Evolutionary conservation across 92 coral and sea anemone species (phyloP).

Genomic region (Meandrina meandrites): DNA sequence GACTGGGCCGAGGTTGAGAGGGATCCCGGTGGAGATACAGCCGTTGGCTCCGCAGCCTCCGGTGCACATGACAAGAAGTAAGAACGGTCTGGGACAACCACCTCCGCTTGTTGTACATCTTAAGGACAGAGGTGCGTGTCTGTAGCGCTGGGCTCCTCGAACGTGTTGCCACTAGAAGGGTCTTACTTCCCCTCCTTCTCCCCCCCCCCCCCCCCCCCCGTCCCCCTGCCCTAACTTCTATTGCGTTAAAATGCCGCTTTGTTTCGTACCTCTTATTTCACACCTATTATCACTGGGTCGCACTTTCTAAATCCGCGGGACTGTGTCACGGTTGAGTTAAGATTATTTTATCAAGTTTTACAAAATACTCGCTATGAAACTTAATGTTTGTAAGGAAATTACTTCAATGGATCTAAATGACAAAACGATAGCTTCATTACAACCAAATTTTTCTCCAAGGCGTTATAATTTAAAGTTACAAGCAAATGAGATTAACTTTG

Average conservation of each 20-base stretch:
- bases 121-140: slow-evolving; percentile 69
- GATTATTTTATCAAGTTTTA: too few relatives aligned
- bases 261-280: not conserved
- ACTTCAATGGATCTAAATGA: too few relatives aligned
- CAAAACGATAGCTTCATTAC: too few relatives aligned
- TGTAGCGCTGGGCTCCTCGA: not conserved
- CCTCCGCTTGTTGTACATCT: slow-evolving; percentile 72
- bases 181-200: not conserved
- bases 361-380: too few relatives aligned
- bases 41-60: slow-evolving; percentile 15
- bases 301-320: too few relatives aligned
- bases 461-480: too few relatives aligned
- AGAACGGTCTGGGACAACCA: slow-evolving; percentile 29
- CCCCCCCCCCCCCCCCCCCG: not conserved
- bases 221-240: not conserved
- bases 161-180: not conserved
- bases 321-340: too few relatives aligned
- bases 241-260: not conserved
- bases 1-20: slow-evolving; percentile 33
- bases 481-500: too few relatives aligned
- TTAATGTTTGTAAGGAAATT: too few relatives aligned
- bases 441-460: too few relatives aligned
- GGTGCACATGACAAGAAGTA: slow-evolving; percentile 41
- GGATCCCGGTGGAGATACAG: slow-evolving; percentile 21
- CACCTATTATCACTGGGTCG: not conserved